phyloP scores from a whole-genome alignment of 1,140 invertebrate species.

The Planococcus citri region DNA sequence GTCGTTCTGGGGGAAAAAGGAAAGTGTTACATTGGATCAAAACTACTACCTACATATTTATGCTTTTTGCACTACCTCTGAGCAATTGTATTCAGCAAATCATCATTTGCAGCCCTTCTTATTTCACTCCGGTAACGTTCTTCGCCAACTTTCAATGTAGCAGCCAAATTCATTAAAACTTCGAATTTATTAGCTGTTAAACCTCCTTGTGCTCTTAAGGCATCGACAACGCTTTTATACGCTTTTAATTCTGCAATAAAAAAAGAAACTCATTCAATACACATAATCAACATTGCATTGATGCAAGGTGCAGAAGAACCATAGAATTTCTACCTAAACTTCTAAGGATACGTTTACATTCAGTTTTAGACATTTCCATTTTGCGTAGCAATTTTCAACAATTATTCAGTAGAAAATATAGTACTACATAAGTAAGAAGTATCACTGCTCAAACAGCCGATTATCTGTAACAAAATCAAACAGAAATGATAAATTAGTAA shows the following conservation, averaged over 20 bases:
- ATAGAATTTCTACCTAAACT: background rate
- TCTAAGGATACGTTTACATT: background rate
- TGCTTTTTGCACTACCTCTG: background rate
- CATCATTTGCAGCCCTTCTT: constrained; percentile 77
- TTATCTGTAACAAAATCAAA: too few species aligned
- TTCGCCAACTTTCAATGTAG: constrained; percentile 68
- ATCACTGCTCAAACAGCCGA: too few species aligned
- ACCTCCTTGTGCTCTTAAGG: constrained; percentile 79
- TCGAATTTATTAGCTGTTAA: constrained; percentile 71
- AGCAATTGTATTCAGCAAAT: constrained; percentile 72
- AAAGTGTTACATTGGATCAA: background rate
- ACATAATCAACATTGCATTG: background rate
- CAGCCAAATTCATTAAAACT: constrained; percentile 65
- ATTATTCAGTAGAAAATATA: too few species aligned
- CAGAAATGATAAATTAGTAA: too few species aligned
- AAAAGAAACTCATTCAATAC: constrained; percentile 18
- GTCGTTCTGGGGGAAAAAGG: background rate
- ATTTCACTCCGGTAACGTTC: constrained; percentile 84
- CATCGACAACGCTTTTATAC: constrained; percentile 74
- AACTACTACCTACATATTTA: background rate
- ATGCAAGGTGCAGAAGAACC: background rate
- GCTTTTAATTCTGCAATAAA: constrained; percentile 66
- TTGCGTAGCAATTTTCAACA: background rate
- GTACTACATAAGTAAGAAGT: too few species aligned
- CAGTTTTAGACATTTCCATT: background rate